phyloP scores from a whole-genome alignment of 2,113 vertebrate genomes.

The Andinoacara biseriatus region DNA sequence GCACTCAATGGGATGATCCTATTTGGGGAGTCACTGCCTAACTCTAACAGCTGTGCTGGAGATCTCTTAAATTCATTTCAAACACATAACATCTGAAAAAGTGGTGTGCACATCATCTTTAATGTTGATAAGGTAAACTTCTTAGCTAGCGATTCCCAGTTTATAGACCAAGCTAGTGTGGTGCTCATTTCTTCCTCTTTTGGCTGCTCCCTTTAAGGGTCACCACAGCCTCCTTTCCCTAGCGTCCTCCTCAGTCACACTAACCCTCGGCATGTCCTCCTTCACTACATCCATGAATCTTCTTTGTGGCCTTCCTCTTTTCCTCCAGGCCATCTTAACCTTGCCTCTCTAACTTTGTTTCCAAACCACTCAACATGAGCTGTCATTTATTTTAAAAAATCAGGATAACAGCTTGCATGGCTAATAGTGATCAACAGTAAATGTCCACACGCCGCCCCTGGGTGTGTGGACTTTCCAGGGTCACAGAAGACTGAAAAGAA shows the following conservation, averaged over 20 bases:
- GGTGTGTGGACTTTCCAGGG: not conserved
- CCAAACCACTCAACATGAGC: not conserved
- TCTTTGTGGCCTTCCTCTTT: no score
- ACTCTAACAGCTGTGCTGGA: not conserved
- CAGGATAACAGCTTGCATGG: not conserved
- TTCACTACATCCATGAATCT: not conserved
- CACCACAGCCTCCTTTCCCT: not conserved
- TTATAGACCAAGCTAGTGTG: no score
- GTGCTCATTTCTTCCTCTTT: not conserved
- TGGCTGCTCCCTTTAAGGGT: not conserved
- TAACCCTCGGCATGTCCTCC: not conserved
- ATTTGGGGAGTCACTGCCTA: slow-evolving; percentile 10
- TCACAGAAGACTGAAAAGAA: not conserved
- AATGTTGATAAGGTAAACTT: not conserved
- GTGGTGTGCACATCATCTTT: not conserved
- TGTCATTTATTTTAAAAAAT: not conserved
- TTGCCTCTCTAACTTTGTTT: not conserved
- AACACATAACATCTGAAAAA: not conserved
- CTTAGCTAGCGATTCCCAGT: no score
- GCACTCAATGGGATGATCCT: slow-evolving; percentile 41
- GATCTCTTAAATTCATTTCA: not conserved
- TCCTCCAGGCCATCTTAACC: not conserved
- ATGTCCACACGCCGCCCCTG: not conserved
- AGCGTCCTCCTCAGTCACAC: not conserved
- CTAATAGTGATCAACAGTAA: not conserved